Evolutionary conservation across 1,140 invertebrate genomes (phyloP), one percentile per base, ranked within the genome.

Genomic region (Caenorhabditis brenneri): DNA sequence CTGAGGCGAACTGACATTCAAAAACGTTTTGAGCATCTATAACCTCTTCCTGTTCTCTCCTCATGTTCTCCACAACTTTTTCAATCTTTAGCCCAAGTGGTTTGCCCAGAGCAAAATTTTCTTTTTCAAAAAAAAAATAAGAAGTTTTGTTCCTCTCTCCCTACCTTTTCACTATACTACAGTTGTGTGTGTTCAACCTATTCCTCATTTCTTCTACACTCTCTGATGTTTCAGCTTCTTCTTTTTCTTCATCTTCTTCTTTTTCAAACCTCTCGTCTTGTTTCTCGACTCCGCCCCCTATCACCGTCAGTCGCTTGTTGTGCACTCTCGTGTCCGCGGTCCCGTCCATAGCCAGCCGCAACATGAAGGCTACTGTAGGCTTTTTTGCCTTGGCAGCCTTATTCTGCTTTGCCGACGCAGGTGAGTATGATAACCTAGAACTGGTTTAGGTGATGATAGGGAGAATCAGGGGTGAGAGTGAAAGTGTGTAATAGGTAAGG

Each of bases 291-390:
- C 65, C 65, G 65, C 65, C 65, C 65, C 42, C 22, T 74, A 74
- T 74, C 65, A 74, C 24, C 65, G 65, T 74, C 65, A 74, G 65
- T 74, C 65, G 36, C 22, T 16, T 74, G 65, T 74, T 74, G 65
- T 74, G 65, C 65, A 74, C 65, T 74, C 65, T 74, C 22, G 65
- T 74, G 65, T 74, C 65, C 65, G 65, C 65, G 65, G 65, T 74
- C 65, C 65, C 65, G 65, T 74, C 65, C 65, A 74, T 74, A 36
- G 36, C 36, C 65, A 74, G 65, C 65, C 65, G 65, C 33, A 74
- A 74, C 65, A 74, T 74, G 65, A 5, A 74, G 65, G 65, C 65
- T 74, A 74, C 65, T 74, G 65, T 74, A 74, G 65, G 65, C 65
- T 74, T 74, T 10, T 24, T 74, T 31, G 65, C 65, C 65, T 74